phyloP scores from a whole-genome alignment of 1,140 invertebrate species.

The Monomorium pharaonis region DNA sequence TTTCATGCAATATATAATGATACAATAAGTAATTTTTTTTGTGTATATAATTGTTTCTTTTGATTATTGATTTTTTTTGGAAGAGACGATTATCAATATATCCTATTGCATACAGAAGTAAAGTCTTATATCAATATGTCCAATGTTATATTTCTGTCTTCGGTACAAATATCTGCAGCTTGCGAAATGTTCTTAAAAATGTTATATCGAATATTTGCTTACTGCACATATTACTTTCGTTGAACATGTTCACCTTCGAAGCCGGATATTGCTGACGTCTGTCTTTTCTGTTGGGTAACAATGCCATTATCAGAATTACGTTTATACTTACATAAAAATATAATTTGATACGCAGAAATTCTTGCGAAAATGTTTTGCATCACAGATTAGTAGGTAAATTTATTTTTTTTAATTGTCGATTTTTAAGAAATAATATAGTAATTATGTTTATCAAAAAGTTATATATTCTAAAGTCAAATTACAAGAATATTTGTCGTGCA shows the following conservation, averaged over 20 bases:
- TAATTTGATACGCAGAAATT: neutral
- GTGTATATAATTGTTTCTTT: neutral
- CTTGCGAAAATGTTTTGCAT: neutral
- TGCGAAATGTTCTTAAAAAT: slow-evolving; percentile 26
- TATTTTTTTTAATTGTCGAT: neutral
- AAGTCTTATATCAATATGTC: neutral
- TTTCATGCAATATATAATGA: neutral
- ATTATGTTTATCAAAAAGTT: neutral
- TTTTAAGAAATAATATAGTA: neutral
- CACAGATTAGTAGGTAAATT: neutral
- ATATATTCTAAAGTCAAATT: neutral
- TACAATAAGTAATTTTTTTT: neutral
- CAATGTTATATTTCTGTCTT: neutral
- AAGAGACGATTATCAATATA: too few species aligned
- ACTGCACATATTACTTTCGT: neutral
- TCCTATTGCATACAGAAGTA: neutral
- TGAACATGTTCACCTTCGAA: slow-evolving; percentile 17
- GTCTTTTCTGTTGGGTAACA: slow-evolving; percentile 40
- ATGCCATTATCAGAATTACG: neutral
- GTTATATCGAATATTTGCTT: slow-evolving; percentile 32
- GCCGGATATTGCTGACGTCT: slow-evolving; percentile 25
- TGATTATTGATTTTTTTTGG: too few species aligned
- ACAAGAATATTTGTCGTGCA: neutral
- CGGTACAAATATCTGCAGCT: neutral
- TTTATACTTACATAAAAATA: neutral